Evolutionary conservation across 2,113 vertebrate genomes (phyloP).

Genomic region (Pygoscelis adeliae): DNA sequence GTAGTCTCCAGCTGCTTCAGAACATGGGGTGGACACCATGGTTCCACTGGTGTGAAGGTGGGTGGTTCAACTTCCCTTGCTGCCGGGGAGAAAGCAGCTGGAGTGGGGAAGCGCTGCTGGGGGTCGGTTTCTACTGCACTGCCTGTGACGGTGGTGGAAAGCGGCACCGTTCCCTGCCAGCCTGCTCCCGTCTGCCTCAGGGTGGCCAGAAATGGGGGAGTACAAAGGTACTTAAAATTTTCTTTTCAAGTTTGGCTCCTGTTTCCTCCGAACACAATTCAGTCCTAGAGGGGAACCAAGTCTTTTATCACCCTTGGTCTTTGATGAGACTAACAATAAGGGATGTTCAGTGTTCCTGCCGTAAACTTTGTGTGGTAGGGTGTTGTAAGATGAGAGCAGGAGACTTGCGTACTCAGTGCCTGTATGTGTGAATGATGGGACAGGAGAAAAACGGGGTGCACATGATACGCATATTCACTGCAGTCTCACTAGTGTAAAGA

Average conservation of each 20-base stretch:
- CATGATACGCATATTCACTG: neutral
- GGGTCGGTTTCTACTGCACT: accelerated
- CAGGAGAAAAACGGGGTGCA: neutral
- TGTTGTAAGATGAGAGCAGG: neutral
- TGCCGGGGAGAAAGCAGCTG: neutral
- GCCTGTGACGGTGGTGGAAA: neutral
- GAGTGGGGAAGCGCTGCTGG: accelerated
- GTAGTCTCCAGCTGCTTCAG: neutral
- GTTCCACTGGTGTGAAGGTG: neutral
- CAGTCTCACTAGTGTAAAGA: neutral
- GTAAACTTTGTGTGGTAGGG: neutral
- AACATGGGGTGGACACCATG: neutral
- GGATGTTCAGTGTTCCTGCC: neutral
- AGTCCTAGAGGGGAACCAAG: neutral
- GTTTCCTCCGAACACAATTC: neutral
- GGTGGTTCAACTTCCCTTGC: neutral
- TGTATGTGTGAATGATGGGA: neutral
- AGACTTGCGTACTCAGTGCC: neutral
- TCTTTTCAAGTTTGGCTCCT: neutral
- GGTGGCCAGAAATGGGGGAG: neutral
- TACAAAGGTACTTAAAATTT: neutral
- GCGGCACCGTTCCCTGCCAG: neutral
- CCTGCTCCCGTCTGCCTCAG: neutral
- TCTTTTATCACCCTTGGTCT: neutral
- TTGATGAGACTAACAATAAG: neutral